Percentiles rank a stretch among this genome's conserved stretches.
These are phyloP conservation scores for Operophtera brumata DNA, from an alignment of 2,888 invertebrate genomes.

Conservation along the genomic window DNA sequence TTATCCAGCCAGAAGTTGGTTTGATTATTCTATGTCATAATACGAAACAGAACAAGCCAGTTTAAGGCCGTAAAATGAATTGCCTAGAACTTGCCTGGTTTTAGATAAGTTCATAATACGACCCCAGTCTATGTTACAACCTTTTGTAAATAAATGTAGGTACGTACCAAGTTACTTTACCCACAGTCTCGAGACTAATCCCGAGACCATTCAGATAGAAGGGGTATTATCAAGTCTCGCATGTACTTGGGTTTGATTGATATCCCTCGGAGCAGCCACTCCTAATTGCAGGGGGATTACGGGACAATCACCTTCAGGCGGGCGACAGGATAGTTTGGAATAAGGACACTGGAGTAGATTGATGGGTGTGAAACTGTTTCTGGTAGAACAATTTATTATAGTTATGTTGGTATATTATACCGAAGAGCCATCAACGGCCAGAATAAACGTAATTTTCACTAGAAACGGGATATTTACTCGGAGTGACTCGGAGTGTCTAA, in stretches of 20 bases:
- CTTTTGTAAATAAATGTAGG: no score
- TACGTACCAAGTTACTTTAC: not conserved
- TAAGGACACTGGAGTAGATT: slow-evolving; percentile 3
- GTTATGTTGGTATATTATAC: not conserved
- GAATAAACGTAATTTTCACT: no score
- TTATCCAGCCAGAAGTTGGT: no score
- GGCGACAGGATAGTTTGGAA: not conserved
- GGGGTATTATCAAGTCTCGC: slow-evolving; percentile 3
- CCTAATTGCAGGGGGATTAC: slow-evolving; percentile 13
- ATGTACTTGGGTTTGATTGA: slow-evolving; percentile 20
- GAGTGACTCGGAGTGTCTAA: no score
- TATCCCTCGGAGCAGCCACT: slow-evolving; percentile 7
- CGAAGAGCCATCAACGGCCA: no score
- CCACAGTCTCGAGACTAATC: slow-evolving; percentile 5
- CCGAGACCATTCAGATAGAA: slow-evolving; percentile 7
- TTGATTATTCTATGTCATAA: no score
- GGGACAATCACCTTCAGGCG: not conserved
- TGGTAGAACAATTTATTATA: not conserved
- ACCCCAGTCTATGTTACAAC: no score
- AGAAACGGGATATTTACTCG: no score
- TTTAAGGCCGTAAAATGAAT: no score
- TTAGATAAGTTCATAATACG: no score
- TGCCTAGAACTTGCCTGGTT: no score
- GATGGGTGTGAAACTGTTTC: slow-evolving; percentile 1
- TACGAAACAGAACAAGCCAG: no score